Base-by-base conservation (phyloP, 2,113 vertebrate species). In the Callorhinus ursinus region DNA sequence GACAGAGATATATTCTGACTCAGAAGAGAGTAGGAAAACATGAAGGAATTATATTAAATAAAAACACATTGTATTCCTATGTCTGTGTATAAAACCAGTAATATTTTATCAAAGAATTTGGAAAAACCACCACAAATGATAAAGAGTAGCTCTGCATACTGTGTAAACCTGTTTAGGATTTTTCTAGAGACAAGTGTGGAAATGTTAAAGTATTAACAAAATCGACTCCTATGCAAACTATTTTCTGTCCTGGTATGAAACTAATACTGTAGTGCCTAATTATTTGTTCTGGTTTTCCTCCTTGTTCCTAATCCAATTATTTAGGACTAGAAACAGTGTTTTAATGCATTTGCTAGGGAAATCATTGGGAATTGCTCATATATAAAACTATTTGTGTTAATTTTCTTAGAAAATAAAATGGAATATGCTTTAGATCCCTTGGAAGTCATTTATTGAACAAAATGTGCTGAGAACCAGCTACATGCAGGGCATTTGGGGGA, bases 381-480 rank as follows among this genome's bases (percentile, higher is more conserved):
- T 87, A 51, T 42, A 79, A 89, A 95, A 82, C 15, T 53, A 51
- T n/a, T 63, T 79, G 33, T 80, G 42, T 86, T 96, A 33, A 84
- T 33, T 59, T 97, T 74, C 51, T 26, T 0, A 12, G 42, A 88
- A 93, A 87, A 22, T 2, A 57, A 95, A 95, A 49, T 51, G 33
- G n/a, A 95, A 74, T 76, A 69, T 90, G 14, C 10, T 94, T 91
- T 94, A 33, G 14, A 80, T 82, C 31, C 76, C 28, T 74, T 86
- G 67, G 42, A 97, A 90, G 86, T 90, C 42, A 83, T 85, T 96
- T 95, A 90, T 84, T 93, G 28, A 85, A 31, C n/a, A 93, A 77
- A 85, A 24, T 95, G 12, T 88, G 16, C 39, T 77, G 14, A 96
- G 42, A 85, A 11, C 19, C 71, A 92, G 19, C 1, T 61, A 49